Evolutionary conservation across 2,888 invertebrate genomes (phyloP), one percentile per base, ranked within the genome.

Genomic region (Coelopa pilipes): DNA sequence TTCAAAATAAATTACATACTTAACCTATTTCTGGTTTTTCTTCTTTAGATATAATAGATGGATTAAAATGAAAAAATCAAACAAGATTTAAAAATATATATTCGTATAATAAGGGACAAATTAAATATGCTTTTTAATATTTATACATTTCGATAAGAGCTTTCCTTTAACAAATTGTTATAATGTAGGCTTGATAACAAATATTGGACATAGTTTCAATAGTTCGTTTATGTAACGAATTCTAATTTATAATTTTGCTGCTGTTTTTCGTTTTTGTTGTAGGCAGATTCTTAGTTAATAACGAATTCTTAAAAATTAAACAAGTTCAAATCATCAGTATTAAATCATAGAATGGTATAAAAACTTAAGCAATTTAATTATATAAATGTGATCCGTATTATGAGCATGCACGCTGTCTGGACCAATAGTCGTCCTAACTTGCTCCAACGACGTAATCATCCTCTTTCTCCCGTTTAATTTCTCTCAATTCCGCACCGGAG

Each of bases 381-480:
- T 34, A 34, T 2, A 34, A 34, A 34, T 34, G 34, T 34, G 7
- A 34, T 34, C 34, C 34, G 2, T 7, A 34, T 34, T 34, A 34
- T 34, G 34, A 34, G 7, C 34, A 34, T 7, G 34, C 34, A 34
- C n/a, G n/a, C n/a, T n/a, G 34, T 34, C 34, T 34, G 34, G 34
- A 34, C 34, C 15, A 47, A 19, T 17, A 4, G 46, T n/a, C 3
- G 55, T 57, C 34, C 69, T 72, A 76, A 62, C 72, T 75, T 47
- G 55, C 73, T 55, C 76, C 79, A 66, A 78, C 62, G 72, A 79
- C 77, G 24, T 75, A 74, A 50, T 78, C 80, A 59, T 76, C 68
- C 24, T 76, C 75, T 13, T 71, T 73, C 72, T 80, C 80, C 69
- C 75, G 63, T 74, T 80, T 80, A n/a, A 80, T 79, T 76, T 79